Conservation (phyloP, 1,140 invertebrate genomes). For the Aphis gossypii region DNA sequence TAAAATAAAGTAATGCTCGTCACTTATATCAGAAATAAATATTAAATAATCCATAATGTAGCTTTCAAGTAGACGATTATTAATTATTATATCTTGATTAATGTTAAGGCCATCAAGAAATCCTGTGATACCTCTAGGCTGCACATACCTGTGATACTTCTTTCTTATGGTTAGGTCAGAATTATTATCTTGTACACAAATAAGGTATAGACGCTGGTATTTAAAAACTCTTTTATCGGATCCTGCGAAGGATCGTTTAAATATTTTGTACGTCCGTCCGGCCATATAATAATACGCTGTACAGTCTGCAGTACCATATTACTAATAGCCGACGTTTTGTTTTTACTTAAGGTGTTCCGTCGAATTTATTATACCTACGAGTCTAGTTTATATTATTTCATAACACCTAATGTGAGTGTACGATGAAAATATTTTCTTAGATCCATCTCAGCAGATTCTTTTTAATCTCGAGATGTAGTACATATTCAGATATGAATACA, state of each 20-base stretch:
- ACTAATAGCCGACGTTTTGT: not conserved
- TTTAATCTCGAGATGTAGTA: not conserved
- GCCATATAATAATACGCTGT: not conserved
- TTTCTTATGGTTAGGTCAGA: not conserved
- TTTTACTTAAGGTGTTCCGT: not conserved
- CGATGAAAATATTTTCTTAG: not conserved
- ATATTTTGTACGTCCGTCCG: not conserved
- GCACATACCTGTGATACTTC: not conserved
- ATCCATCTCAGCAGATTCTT: not conserved
- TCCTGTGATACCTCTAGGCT: not conserved
- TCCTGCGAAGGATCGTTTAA: not conserved
- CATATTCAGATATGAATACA: too few relatives aligned
- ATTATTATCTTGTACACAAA: not conserved
- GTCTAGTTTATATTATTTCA: not conserved
- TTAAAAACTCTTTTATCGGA: not conserved
- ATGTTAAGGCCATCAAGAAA: not conserved
- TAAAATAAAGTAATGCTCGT: not conserved
- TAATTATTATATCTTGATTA: slow-evolving; percentile 20
- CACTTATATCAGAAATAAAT: not conserved
- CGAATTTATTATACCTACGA: not conserved
- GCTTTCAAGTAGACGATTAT: not conserved
- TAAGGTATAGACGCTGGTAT: not conserved
- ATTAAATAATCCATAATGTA: not conserved
- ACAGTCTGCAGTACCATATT: not conserved
- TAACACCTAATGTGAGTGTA: not conserved